Conservation (phyloP, 2,113 vertebrate genomes). For the Notiomystis cincta region DNA sequence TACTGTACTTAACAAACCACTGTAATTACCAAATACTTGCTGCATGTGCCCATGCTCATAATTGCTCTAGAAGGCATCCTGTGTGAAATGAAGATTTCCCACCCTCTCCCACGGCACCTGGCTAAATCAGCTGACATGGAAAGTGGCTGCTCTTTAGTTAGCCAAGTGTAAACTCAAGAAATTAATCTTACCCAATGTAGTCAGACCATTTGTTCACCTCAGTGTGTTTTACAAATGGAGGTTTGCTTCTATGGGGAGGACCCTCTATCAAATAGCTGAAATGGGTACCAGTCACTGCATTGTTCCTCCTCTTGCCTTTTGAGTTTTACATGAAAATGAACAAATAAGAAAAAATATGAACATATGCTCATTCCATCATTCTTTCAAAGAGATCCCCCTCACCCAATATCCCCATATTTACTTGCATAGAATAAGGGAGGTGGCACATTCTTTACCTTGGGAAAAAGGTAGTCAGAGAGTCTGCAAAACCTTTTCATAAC, state of each 20-base stretch:
- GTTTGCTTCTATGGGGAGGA: background rate
- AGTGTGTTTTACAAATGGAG: background rate
- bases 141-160: background rate
- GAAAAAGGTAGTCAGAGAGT: background rate
- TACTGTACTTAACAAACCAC: background rate
- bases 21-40: background rate
- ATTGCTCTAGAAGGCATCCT: background rate
- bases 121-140: background rate
- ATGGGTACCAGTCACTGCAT: background rate
- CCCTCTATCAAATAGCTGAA: background rate
- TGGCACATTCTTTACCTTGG: background rate
- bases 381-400: background rate
- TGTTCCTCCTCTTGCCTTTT: background rate
- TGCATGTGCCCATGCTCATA: background rate
- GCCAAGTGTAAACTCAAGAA: background rate
- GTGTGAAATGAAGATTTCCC: background rate
- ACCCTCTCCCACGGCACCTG: background rate
- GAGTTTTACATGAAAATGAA: background rate
- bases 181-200: background rate
- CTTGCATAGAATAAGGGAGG: background rate
- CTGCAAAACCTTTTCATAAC: background rate
- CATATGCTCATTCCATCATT: background rate
- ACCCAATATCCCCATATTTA: background rate
- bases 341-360: background rate
- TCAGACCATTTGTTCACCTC: background rate